Evolutionary conservation across 2,888 invertebrate species (phyloP).

Genomic region (Ophonus ardosiacus): DNA sequence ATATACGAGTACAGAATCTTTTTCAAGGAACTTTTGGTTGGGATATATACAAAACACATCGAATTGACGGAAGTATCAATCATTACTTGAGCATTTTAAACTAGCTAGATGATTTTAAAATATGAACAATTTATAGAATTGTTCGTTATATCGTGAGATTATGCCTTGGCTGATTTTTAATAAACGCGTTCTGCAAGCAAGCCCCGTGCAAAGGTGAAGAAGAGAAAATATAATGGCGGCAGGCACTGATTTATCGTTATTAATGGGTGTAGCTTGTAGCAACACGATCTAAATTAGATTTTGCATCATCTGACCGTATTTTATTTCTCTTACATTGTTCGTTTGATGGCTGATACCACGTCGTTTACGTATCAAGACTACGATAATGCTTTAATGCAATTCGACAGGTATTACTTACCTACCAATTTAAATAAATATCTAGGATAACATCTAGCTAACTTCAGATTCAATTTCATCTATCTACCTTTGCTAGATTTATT

Average conservation of each 20-base stretch:
- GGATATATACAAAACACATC: no score
- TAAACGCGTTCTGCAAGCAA: conserved; percentile 17
- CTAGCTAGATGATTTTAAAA: no score
- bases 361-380: conserved; percentile 46
- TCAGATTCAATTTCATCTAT: conserved; percentile 40
- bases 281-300: conserved; percentile 63
- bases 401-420: conserved; percentile 53
- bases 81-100: no score
- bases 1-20: no score
- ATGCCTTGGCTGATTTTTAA: conserved; percentile 40
- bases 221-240: conserved; percentile 61
- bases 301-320: conserved; percentile 56
- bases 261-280: conserved; percentile 61
- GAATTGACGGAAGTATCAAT: no score
- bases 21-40: no score
- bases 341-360: conserved; percentile 33
- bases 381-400: conserved; percentile 52
- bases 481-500: conserved; percentile 37
- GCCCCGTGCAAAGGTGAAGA: conserved; percentile 58
- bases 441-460: conserved; percentile 38
- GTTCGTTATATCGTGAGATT: background rate
- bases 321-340: conserved; percentile 58
- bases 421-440: conserved; percentile 50
- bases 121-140: background rate
- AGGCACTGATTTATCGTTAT: conserved; percentile 61